These are phyloP conservation scores for Argya squamiceps DNA, from an alignment of 2,797 vertebrate species.

Conservation along the genomic window DNA sequence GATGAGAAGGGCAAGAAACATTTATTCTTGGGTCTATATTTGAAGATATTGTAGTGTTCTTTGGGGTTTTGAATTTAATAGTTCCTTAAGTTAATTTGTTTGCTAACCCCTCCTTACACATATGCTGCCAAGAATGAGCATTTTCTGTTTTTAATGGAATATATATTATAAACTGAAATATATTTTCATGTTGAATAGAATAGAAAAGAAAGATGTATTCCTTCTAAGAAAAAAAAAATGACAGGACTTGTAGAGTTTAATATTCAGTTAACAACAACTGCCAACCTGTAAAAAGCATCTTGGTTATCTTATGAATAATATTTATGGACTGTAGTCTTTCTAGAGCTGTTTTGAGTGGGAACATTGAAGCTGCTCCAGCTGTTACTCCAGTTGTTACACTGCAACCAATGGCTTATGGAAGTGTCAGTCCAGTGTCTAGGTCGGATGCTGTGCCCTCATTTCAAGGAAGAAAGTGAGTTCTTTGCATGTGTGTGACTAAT, in stretches of 20 bases:
- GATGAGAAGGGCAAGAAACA: background rate
- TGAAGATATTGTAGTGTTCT: background rate
- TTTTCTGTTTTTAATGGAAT: background rate
- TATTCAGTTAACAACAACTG: background rate
- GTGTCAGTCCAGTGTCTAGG: slow-evolving; percentile 18
- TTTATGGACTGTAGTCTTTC: slow-evolving; percentile 50
- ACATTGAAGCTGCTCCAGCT: slow-evolving; percentile 22
- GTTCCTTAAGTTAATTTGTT: background rate
- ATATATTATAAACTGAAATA: background rate
- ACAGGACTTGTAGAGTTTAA: background rate
- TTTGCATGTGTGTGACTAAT: background rate
- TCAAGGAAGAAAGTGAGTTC: slow-evolving; percentile 83
- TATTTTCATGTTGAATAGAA: background rate
- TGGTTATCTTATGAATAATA: background rate
- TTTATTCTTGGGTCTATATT: background rate
- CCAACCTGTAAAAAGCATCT: background rate
- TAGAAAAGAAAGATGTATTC: background rate
- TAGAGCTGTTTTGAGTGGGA: slow-evolving; percentile 55
- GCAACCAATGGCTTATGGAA: slow-evolving; percentile 43
- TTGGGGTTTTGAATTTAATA: background rate
- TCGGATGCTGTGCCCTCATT: slow-evolving; percentile 16
- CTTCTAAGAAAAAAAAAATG: background rate
- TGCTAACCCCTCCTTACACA: fast-evolving
- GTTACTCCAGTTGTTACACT: slow-evolving; percentile 58
- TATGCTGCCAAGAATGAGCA: background rate